A percentile compares a stretch with the other conserved stretches of the same genome.
These are phyloP conservation scores for Stomatorhinus walkeri DNA, from an alignment of 2,797 vertebrate genomes.

Conservation along the genomic window DNA sequence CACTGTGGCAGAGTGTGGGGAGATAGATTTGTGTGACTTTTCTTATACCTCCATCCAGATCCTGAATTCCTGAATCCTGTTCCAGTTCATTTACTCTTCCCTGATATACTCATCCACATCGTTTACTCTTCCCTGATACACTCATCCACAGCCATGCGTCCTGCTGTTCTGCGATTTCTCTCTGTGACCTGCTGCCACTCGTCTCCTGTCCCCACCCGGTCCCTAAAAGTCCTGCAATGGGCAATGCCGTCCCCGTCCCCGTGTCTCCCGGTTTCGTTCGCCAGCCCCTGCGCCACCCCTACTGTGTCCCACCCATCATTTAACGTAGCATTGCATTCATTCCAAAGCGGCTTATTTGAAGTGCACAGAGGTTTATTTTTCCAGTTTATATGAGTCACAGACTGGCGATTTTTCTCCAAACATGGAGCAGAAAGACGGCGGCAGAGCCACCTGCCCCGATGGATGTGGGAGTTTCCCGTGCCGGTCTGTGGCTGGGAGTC, in stretches of 20 bases:
- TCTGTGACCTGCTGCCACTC: neutral
- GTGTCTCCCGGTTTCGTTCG: neutral
- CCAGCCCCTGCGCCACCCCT: neutral
- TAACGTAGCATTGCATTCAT: neutral
- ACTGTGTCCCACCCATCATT: neutral
- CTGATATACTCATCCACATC: neutral
- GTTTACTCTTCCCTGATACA: neutral
- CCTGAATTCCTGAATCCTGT: neutral
- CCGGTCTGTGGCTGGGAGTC: neutral
- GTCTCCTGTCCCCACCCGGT: neutral
- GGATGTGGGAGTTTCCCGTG: neutral
- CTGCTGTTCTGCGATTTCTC: neutral
- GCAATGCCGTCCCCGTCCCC: neutral
- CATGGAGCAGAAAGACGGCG: neutral
- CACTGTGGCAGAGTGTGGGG: neutral
- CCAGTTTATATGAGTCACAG: neutral
- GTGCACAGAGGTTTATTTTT: neutral
- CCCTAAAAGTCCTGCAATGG: neutral
- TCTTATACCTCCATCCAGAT: neutral
- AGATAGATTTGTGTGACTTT: neutral
- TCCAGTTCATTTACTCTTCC: neutral
- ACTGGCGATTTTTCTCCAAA: neutral
- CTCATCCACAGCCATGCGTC: neutral
- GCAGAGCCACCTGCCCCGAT: neutral
- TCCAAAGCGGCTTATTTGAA: neutral